phyloP scores from a whole-genome alignment of 1,140 invertebrate species.

The Popillia japonica region DNA sequence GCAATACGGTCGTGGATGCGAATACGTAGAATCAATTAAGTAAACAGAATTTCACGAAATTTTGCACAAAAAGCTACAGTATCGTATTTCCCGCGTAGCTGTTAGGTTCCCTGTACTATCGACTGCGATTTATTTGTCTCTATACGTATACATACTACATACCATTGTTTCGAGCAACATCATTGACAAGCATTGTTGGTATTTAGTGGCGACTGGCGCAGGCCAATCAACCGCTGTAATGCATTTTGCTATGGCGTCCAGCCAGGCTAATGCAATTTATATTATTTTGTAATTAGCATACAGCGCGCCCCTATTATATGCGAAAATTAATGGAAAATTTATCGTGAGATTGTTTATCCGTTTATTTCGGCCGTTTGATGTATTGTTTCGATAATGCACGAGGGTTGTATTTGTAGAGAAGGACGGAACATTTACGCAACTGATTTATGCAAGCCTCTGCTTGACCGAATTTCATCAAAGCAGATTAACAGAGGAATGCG shows the following conservation, averaged over 20 bases:
- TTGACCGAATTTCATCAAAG: constrained; percentile 14
- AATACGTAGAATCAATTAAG: background rate
- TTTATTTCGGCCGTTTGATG: constrained; percentile 28
- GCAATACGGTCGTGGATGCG: too few relatives aligned
- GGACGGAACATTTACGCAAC: background rate
- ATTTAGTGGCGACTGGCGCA: background rate
- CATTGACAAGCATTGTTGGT: constrained; percentile 31
- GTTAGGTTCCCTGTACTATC: background rate
- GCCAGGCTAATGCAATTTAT: constrained; percentile 28
- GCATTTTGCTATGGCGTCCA: constrained; percentile 1
- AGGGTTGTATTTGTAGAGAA: background rate
- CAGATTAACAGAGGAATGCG: constrained; percentile 10
- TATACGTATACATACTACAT: background rate
- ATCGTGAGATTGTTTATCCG: constrained; percentile 34
- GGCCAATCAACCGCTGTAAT: constrained; percentile 1
- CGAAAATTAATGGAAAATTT: constrained; percentile 35
- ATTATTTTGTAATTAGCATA: constrained; percentile 36
- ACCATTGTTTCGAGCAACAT: background rate
- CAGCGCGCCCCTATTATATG: constrained; percentile 22
- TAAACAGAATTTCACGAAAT: background rate
- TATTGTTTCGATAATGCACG: constrained; percentile 31
- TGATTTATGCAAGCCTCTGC: constrained; percentile 2
- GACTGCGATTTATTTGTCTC: background rate
- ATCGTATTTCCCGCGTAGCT: background rate
- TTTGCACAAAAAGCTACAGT: background rate